Evolutionary conservation across 2,797 vertebrate genomes (phyloP), one percentile per base, ranked within the genome.

Genomic region (Acipenser transmontanus): DNA sequence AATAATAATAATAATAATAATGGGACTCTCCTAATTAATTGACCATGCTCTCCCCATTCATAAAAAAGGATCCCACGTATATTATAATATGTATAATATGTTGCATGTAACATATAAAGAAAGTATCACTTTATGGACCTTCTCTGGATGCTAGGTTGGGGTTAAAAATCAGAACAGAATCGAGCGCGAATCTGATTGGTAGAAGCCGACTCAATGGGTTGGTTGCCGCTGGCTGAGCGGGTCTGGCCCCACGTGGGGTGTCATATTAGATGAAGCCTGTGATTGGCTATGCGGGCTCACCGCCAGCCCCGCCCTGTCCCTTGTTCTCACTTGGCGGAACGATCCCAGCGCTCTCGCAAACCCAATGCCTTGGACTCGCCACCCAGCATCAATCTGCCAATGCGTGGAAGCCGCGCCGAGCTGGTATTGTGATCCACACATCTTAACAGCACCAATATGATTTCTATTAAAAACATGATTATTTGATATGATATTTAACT

Each of bases 131-230:
- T 77, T 78, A 80, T 80, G 74, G 75, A 80, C 83, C 79, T 78
- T 79, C 73, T 72, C 70, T 73, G 72, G 71, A 76, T 78, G 81
- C 77, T 66, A 77, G 80, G 82, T 87, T 90, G 81, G 89, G 82
- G 89, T 91, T 91, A 91, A 91, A 72, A 74, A 62, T 75, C 71
- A 71, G 77, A 76, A 75, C 71, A 80, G 82, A 81, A 80, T 79
- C 83, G 81, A 82, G 86, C 83, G 85, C 82, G 73, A 81, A 70
- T 76, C 63, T 68, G 80, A 89, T 91, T 91, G 89, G 89, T 50
- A 68, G 4, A 63, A 68, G 59, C 48, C 62, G 72, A 70, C 66
- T 79, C 68, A 54, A 49, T 70, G 61, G 69, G 70, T 61, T 60
- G 68, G 67, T 67, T 65, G 70, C 70, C 81, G 83, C 78, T 79